A percentile compares a stretch with the other conserved stretches of the same genome.
Conservation (phyloP, 2,797 vertebrate genomes). For the Gallinago solitaria region DNA sequence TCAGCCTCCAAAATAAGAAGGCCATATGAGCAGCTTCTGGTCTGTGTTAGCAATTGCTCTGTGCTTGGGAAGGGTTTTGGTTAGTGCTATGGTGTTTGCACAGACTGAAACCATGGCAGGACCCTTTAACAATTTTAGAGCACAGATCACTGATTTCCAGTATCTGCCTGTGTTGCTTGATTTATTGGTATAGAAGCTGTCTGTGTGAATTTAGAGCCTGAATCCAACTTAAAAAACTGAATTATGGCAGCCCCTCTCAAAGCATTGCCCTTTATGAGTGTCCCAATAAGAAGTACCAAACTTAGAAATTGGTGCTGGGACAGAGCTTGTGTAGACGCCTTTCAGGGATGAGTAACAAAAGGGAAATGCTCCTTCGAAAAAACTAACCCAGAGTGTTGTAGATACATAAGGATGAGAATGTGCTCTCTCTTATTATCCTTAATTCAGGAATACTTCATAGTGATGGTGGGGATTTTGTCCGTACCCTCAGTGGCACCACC, state of each 20-base stretch:
- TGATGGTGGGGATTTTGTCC: background rate
- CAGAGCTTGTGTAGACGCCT: background rate
- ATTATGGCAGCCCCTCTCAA: background rate
- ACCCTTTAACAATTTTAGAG: background rate
- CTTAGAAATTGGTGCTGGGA: background rate
- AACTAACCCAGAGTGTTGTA: background rate
- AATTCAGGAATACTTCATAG: background rate
- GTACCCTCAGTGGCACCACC: background rate
- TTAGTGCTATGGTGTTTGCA: background rate
- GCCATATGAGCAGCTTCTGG: background rate
- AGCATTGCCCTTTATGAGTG: background rate
- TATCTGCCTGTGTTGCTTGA: background rate
- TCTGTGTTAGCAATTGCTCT: background rate
- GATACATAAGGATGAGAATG: background rate
- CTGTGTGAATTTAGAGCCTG: background rate
- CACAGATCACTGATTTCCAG: background rate
- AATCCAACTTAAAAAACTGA: background rate
- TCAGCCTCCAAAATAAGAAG: background rate
- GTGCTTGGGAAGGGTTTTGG: background rate
- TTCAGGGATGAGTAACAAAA: background rate
- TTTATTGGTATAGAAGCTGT: background rate
- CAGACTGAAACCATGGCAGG: background rate
- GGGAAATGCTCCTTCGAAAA: background rate
- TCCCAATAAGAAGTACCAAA: background rate
- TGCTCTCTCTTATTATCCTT: background rate